Evolutionary conservation across 2,113 vertebrate genomes (phyloP), one percentile per base, ranked within the genome.

Genomic region (Corapipo altera): DNA sequence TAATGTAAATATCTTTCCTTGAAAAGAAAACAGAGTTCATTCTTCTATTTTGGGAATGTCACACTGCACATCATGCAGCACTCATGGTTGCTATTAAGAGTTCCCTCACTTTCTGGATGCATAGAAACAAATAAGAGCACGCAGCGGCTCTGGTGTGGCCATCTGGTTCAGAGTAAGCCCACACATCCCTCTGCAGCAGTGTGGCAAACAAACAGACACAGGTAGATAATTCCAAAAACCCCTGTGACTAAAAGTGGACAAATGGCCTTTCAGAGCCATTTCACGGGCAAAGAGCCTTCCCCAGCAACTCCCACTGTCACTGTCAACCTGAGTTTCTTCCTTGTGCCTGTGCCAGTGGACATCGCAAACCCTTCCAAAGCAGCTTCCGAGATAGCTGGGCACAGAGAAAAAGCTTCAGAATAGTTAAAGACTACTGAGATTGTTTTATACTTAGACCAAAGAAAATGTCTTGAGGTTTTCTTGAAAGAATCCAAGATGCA

Each of bases 161-260:
- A 27, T 8, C 3, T 73, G 8, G 5, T 22, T 59, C 39, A 32
- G 13, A 61, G 18, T 7, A 82, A 82, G 48, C 12, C 26, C 41
- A 27, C 18, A 21, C 4, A 21, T 5, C 15, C 30, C 24, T 72
- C 57, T 87, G 70, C 15, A 52, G 30, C 19, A 57, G 30, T 66
- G 22, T 52, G 20, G 39, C 43, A 77, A 67, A 84, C 5, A 55
- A 16, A 77, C 7, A 71, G 23, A 44, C 7, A 3, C 0, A 5
- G 85, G 21, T 5, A 75, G 39, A 15, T 22, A 78, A 67, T 69
- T 71, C 11, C 13, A 67, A 77, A 73, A 62, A 58, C 39, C 39
- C 12, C n/a, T 32, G 12, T 8, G 22, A 70, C 32, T 48, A 4
- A 0, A 0, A 69, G 14, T 3, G 26, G 37, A 58, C 35, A 69